phyloP scores from a whole-genome alignment of 2,888 invertebrate species.

The Hypsopygia costalis region DNA sequence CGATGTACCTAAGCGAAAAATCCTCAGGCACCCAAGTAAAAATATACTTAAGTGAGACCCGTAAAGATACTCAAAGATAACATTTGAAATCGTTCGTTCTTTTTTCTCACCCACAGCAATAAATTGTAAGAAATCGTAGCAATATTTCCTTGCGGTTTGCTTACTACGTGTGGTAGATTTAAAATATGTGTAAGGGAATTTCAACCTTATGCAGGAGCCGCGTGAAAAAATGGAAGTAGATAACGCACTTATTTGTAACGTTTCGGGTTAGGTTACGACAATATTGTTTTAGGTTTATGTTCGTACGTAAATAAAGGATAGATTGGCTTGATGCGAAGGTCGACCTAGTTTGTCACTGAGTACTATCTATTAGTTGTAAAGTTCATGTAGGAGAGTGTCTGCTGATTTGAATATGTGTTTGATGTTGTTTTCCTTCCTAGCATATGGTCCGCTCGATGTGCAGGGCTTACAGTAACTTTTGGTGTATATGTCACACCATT shows the following conservation, averaged over 20 bases:
- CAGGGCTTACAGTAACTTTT: too few relatives aligned
- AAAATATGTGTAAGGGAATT: slow-evolving; percentile 24
- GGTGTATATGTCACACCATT: too few relatives aligned
- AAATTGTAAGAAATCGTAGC: slow-evolving; percentile 30
- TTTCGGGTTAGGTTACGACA: slow-evolving; percentile 10
- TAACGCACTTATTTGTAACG: slow-evolving; percentile 10
- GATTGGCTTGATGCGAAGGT: background rate
- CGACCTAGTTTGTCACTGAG: slow-evolving; percentile 9
- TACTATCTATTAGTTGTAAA: background rate
- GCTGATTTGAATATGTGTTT: background rate
- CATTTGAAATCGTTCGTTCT: slow-evolving; percentile 24
- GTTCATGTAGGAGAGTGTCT: background rate
- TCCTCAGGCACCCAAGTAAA: slow-evolving; percentile 10
- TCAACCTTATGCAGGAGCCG: slow-evolving; percentile 17
- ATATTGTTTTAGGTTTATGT: slow-evolving; percentile 6
- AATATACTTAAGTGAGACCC: slow-evolving; percentile 23
- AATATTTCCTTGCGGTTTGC: slow-evolving; percentile 28
- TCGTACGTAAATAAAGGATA: slow-evolving; percentile 1
- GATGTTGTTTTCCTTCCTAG: too few relatives aligned
- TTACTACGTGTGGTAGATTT: slow-evolving; percentile 27
- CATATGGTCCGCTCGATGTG: too few relatives aligned
- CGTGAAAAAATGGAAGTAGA: slow-evolving; percentile 13
- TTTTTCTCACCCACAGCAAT: slow-evolving; percentile 27
- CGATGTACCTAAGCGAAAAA: slow-evolving; percentile 1
- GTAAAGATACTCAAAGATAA: slow-evolving; percentile 22